Base-by-base conservation (phyloP, 2,113 vertebrate genomes). In the Phalacrocorax pelagicus region DNA sequence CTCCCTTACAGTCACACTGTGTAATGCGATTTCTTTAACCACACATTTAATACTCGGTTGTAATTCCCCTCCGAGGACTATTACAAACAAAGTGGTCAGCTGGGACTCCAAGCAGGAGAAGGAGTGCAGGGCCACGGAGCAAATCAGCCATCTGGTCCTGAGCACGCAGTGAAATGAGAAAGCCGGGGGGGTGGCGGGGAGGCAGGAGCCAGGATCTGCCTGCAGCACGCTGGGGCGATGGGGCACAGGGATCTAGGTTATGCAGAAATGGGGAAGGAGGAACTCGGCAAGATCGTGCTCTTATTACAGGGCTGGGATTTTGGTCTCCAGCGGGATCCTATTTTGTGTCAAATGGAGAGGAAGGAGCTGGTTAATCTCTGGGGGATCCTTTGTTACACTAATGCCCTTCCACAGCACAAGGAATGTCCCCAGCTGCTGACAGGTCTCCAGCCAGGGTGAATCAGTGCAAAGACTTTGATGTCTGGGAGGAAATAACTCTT, bases 1-100 rank as follows among this genome's bases (percentile, higher is more conserved):
- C 72, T 95, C 63, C 73, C 85, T 88, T 88, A 30, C 93, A 88
- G 78, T 85, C 86, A 63, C 88, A 71, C 91, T 86, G 59, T 52
- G 82, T 97, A 97, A 97, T 97, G 92, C 52, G 93, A 97, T 98
- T 97, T 97, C 92, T 95, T 97, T 96, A 97, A 98, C 92, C 93
- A 70, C 94, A 94, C 94, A 95, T 96, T 98, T 96, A 97, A 96
- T 94, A 84, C 72, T 78, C 46, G 1, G 29, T 65, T 82, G 86
- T 95, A 97, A 97, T 96, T 96, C 88, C 94, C 94, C 96, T 96
- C 95, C 2, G 84, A 97, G 96, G 94, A 80, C 96, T 34, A 92
- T 97, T 97, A 96, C 40, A 78, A 52, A 42, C 93, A 78, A 94
- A 96, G 90, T 87, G 91, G 95, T 92, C 96, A 91, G 94, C 81